A percentile compares a stretch with the other conserved stretches of the same genome.
These are phyloP conservation scores for Cheilosia impressa DNA, from an alignment of 2,888 invertebrate genomes.

Conservation along the genomic window DNA sequence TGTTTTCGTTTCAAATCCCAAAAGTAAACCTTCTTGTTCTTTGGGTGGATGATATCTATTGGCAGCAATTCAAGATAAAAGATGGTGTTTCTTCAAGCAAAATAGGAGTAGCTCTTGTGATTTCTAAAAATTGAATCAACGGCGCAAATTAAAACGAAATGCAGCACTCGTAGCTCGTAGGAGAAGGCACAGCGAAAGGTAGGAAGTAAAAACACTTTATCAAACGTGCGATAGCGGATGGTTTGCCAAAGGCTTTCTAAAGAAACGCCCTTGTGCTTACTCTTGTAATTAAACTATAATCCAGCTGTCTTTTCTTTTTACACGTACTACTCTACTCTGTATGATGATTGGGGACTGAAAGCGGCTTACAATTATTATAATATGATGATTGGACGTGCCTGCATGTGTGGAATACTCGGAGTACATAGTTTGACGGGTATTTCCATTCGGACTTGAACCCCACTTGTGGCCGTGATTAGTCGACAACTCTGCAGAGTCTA, in stretches of 20 bases:
- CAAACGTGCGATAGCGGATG: neutral
- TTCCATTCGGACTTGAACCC: neutral
- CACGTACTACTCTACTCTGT: neutral
- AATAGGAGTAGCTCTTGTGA: constrained; percentile 1
- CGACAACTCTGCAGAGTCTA: no score
- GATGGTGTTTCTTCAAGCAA: neutral
- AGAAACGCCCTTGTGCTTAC: constrained; percentile 8
- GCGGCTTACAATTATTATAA: neutral
- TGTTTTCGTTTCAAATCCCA: constrained; percentile 4
- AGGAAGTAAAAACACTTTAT: neutral
- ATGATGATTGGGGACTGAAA: neutral
- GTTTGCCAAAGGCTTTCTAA: constrained; percentile 7
- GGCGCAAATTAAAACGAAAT: constrained; percentile 18
- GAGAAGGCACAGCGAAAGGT: constrained; percentile 10
- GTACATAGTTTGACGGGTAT: neutral
- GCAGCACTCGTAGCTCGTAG: neutral
- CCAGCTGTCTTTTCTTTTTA: constrained; percentile 4
- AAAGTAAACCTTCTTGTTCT: constrained; percentile 1
- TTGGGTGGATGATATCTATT: neutral
- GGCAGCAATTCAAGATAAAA: constrained; percentile 32
- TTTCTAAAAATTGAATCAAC: constrained; percentile 13
- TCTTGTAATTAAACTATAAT: constrained; percentile 14
- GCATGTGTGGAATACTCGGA: constrained; percentile 5
- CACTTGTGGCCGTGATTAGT: neutral
- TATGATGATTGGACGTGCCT: constrained; percentile 5